phyloP scores from a whole-genome alignment of 2,888 invertebrate species.

The Aleiodes testaceus region DNA sequence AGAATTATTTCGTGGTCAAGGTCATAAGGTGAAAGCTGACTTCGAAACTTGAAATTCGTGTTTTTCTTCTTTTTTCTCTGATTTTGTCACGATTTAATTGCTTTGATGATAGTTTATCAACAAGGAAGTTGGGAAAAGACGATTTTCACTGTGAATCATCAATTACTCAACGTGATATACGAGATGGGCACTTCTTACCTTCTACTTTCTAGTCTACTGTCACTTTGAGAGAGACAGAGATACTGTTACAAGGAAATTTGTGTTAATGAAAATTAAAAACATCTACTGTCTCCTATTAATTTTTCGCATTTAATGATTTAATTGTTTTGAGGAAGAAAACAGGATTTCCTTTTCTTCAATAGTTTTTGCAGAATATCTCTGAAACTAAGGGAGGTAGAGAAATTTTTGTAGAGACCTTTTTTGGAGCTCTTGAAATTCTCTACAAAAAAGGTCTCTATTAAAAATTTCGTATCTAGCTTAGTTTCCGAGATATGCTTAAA shows the following conservation, averaged over 20 bases:
- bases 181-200: not conserved
- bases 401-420: no score
- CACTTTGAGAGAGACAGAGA: constrained; percentile 12
- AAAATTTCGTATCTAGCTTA: no score
- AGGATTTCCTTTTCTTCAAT: no score
- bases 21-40: constrained; percentile 32
- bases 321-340: no score
- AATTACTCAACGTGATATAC: constrained; percentile 42
- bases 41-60: not conserved
- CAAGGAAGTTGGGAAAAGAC: constrained; percentile 17
- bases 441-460: no score
- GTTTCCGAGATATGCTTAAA: no score
- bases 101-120: not conserved
- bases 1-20: constrained; percentile 48
- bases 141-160: constrained; percentile 46
- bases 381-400: no score
- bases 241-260: not conserved
- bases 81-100: not conserved
- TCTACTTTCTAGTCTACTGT: constrained; percentile 39
- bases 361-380: no score
- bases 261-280: not conserved
- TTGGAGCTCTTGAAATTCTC: no score
- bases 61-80: not conserved
- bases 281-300: not conserved
- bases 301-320: not conserved